phyloP scores from a whole-genome alignment of 2,113 vertebrate species.

The Dicrurus megarhynchus region DNA sequence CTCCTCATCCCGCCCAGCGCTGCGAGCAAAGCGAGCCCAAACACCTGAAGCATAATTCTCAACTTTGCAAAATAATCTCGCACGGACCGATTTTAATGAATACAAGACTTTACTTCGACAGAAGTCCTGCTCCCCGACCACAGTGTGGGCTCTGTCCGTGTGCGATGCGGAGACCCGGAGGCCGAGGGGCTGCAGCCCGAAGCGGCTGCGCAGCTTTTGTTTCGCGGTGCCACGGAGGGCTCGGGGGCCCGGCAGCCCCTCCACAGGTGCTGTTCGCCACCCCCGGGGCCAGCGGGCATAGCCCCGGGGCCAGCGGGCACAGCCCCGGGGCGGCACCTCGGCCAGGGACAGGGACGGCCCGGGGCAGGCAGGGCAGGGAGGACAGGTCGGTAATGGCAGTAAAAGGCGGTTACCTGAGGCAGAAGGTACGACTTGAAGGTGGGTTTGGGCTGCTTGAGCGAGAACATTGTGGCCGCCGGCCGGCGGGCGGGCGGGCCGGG shows the following conservation, averaged over 20 bases:
- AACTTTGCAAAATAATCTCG: not conserved
- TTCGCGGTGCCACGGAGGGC: not conserved
- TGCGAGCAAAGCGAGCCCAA: not conserved
- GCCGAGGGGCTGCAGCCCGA: not conserved
- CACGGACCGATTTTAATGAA: not conserved
- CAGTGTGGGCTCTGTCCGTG: not conserved
- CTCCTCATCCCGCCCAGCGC: not conserved
- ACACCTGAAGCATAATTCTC: not conserved
- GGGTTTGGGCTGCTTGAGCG: slow-evolving; percentile 82
- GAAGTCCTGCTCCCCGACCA: accelerated
- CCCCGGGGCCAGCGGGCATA: not conserved
- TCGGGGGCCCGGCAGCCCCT: not conserved
- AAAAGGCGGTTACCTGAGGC: slow-evolving; percentile 77
- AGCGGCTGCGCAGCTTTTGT: not conserved
- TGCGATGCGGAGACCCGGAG: not conserved
- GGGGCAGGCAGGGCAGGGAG: not conserved
- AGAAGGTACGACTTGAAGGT: slow-evolving; percentile 92
- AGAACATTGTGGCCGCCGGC: slow-evolving; percentile 79
- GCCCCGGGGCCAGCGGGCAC: not conserved
- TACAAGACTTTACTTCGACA: accelerated
- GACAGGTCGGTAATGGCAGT: not conserved
- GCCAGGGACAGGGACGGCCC: not conserved
- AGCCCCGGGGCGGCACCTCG: not conserved
- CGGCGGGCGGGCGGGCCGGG: not conserved
- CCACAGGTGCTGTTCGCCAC: not conserved